These are phyloP conservation scores for Stichodactyla mertensii DNA, from an alignment of 64 coral and sea anemone species.

Conservation along the genomic window DNA sequence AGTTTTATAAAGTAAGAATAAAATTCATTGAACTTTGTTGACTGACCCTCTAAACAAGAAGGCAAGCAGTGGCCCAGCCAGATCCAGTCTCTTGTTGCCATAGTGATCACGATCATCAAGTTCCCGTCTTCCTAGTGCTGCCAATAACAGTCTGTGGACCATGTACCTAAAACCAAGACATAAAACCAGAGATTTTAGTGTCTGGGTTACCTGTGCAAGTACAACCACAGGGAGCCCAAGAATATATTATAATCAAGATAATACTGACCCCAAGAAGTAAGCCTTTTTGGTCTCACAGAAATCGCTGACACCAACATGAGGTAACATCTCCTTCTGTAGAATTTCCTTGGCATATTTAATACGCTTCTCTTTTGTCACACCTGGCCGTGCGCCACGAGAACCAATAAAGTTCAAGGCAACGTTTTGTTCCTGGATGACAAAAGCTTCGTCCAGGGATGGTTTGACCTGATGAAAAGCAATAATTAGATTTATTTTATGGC, in stretches of 20 bases:
- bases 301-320: slow-evolving; percentile 99
- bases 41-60: slow-evolving; percentile 93
- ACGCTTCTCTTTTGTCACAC: slow-evolving; percentile 95
- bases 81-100: slow-evolving; percentile 93
- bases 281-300: slow-evolving; percentile 99
- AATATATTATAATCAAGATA: background rate
- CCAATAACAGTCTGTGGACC: slow-evolving; percentile 91
- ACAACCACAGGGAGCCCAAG: too few relatives aligned
- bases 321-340: slow-evolving; percentile 98
- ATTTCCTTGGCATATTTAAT: slow-evolving; percentile 98
- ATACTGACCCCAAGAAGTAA: slow-evolving; percentile 89
- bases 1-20: background rate
- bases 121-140: slow-evolving; percentile 87
- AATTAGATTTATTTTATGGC: too few relatives aligned
- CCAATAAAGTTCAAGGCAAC: slow-evolving; percentile 97
- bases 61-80: slow-evolving; percentile 90
- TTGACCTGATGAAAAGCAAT: slow-evolving; percentile 56
- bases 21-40: background rate
- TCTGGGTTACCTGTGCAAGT: too few relatives aligned
- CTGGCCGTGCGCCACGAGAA: slow-evolving; percentile 86
- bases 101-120: slow-evolving; percentile 99
- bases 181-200: background rate
- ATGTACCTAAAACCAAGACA: slow-evolving; percentile 62
- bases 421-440: slow-evolving; percentile 95
- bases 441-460: slow-evolving; percentile 92